Evolutionary conservation across 92 coral and sea anemone species (phyloP).

Genomic region (Muricea muricata): DNA sequence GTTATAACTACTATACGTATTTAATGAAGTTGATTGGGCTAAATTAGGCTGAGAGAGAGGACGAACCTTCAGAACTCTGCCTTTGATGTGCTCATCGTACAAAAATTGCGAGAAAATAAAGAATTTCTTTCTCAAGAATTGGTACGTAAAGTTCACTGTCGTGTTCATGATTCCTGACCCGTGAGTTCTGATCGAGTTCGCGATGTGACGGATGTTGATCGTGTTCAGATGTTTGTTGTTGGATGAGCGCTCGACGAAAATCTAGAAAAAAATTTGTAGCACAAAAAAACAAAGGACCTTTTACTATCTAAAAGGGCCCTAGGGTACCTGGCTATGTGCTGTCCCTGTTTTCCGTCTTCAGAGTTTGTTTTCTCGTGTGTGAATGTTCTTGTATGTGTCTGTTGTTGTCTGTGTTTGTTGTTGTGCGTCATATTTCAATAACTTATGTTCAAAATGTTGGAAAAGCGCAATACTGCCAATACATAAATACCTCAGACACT

Average conservation of each 20-base stretch:
- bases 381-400: too few species aligned
- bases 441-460: too few species aligned
- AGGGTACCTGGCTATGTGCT: too few species aligned
- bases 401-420: too few species aligned
- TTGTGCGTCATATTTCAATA: too few species aligned
- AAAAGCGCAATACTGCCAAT: too few species aligned
- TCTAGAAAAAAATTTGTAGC: constrained; percentile 52
- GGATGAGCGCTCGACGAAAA: constrained; percentile 94
- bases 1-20: too few species aligned
- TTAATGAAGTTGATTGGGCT: too few species aligned
- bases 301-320: too few species aligned
- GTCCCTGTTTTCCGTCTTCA: too few species aligned
- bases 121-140: constrained; percentile 97
- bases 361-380: too few species aligned
- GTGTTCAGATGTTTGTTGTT: constrained; percentile 98
- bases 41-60: not conserved
- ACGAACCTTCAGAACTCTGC: constrained; percentile 88
- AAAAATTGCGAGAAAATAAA: constrained; percentile 98
- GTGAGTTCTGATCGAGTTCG: constrained; percentile 98
- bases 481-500: too few species aligned
- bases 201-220: constrained; percentile 96
- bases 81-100: constrained; percentile 98
- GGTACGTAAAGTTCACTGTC: constrained; percentile 96
- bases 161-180: constrained; percentile 99
- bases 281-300: not conserved